Conservation (phyloP, 2,113 vertebrate species). For the Serinus canaria region DNA sequence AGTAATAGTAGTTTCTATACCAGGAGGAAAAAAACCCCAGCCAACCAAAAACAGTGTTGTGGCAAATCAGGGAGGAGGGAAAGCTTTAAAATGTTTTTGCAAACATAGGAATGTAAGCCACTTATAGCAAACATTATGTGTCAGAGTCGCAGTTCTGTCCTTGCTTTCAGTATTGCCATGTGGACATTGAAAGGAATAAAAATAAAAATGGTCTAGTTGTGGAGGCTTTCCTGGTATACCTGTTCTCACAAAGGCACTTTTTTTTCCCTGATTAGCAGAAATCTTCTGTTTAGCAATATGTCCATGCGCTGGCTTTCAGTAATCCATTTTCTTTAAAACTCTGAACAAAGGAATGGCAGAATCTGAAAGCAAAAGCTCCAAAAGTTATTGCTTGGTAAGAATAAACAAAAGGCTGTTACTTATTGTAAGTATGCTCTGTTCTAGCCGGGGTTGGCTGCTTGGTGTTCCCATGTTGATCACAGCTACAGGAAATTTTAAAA, state of each 20-base stretch:
- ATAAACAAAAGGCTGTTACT: not conserved
- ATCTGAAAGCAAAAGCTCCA: not conserved
- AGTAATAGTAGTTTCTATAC: not conserved
- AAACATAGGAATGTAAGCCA: fast-evolving
- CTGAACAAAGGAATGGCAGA: not conserved
- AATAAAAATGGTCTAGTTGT: not conserved
- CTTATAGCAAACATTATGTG: not conserved
- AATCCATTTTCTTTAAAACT: not conserved
- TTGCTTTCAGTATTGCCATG: not conserved
- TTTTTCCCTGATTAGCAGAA: not conserved
- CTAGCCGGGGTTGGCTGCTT: not conserved
- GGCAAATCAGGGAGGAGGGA: fast-evolving
- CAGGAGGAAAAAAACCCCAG: fast-evolving
- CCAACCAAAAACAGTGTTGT: not conserved
- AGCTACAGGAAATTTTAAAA: not conserved
- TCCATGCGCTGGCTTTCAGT: not conserved
- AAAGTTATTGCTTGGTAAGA: not conserved
- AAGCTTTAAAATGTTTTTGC: not conserved
- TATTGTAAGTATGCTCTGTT: not conserved
- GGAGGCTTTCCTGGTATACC: not conserved
- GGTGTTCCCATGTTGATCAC: not conserved
- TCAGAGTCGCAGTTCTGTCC: not conserved
- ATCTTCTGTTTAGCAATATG: not conserved
- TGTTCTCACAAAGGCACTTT: not conserved
- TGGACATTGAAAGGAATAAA: not conserved